Conservation (phyloP, 2,797 vertebrate species). For the Falco naumanni region DNA sequence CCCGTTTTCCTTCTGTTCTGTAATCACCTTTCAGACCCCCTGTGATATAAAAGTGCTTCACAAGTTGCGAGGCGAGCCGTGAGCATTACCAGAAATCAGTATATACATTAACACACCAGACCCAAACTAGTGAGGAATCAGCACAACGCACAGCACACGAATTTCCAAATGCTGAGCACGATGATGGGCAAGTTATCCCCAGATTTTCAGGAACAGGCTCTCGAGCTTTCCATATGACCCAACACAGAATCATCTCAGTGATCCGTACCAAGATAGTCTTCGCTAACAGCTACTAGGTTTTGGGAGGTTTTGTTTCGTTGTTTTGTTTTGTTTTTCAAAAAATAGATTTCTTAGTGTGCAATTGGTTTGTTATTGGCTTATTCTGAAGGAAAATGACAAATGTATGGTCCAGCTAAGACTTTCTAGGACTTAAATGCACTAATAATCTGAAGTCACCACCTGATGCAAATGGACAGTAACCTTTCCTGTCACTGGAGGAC, state of each 20-base stretch:
- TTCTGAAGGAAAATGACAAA: not conserved
- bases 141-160: accelerated
- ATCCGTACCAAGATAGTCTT: not conserved
- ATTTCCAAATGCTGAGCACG: not conserved
- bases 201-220: not conserved
- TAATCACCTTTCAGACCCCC: not conserved
- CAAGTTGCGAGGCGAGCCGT: not conserved
- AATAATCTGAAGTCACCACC: not conserved
- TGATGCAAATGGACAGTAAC: not conserved
- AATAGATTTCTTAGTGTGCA: not conserved
- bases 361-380: not conserved
- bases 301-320: not conserved
- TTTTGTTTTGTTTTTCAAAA: not conserved
- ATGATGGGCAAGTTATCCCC: accelerated
- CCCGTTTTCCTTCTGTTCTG: not conserved
- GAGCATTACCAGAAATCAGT: not conserved
- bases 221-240: not conserved
- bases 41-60: not conserved
- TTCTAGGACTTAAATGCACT: not conserved
- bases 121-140: not conserved
- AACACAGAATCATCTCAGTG: not conserved
- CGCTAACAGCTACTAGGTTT: not conserved
- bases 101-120: not conserved
- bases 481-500: not conserved
- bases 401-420: not conserved